Evolutionary conservation across 2,888 invertebrate species (phyloP).

Genomic region (Pterostichus niger): DNA sequence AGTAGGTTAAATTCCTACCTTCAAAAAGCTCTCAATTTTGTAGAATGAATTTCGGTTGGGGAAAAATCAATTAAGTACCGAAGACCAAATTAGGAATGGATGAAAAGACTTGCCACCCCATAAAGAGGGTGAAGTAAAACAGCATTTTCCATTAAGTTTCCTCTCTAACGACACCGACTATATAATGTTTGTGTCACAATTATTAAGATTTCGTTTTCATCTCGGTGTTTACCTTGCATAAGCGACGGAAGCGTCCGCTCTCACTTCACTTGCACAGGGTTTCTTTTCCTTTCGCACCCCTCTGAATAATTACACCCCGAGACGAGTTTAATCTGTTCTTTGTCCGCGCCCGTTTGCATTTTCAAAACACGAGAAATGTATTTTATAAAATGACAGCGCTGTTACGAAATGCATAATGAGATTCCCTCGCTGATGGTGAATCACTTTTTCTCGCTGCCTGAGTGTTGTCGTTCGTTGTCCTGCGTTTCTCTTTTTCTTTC

Average conservation of each 20-base stretch:
- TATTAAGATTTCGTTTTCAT: constrained; percentile 76
- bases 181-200: constrained; percentile 75
- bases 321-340: constrained; percentile 68
- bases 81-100: background rate
- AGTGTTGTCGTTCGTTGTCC: constrained; percentile 54
- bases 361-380: constrained; percentile 67
- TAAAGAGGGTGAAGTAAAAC: constrained; percentile 38
- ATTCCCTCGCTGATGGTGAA: constrained; percentile 54
- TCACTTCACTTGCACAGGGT: constrained; percentile 47
- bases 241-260: constrained; percentile 69
- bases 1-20: no score
- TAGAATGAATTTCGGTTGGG: no score
- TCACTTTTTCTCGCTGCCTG: constrained; percentile 58
- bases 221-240: constrained; percentile 74
- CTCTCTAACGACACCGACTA: constrained; percentile 1
- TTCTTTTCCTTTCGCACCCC: constrained; percentile 52
- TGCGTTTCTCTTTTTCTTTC: constrained; percentile 51
- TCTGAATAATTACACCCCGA: constrained; percentile 73
- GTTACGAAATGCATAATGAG: constrained; percentile 67
- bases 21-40: background rate
- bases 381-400: constrained; percentile 67
- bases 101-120: background rate
- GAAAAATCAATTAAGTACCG: no score
- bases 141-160: constrained; percentile 44
- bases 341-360: constrained; percentile 64